Evolutionary conservation across 2,797 vertebrate genomes (phyloP).

Genomic region (Siniperca scherzeri): DNA sequence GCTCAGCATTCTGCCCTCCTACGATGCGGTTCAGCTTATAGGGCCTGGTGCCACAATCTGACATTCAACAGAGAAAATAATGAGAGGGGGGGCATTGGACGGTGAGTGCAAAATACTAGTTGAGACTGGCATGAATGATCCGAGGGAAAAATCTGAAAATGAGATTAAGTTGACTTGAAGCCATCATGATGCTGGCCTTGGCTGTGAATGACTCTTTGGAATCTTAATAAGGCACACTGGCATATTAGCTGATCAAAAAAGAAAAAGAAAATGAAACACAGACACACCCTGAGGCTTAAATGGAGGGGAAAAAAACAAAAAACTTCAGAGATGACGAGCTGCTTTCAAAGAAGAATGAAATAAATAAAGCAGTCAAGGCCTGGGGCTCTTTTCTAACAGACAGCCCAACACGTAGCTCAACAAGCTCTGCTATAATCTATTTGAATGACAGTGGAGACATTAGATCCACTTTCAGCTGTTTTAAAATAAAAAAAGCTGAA

Average conservation of each 20-base stretch:
- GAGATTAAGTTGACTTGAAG: constrained; percentile 55
- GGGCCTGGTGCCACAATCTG: constrained; percentile 85
- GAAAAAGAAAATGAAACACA: constrained; percentile 10
- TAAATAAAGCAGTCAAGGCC: constrained; percentile 74
- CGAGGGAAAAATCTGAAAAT: constrained; percentile 29
- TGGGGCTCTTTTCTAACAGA: constrained; percentile 67
- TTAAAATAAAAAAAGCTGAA: constrained; percentile 14
- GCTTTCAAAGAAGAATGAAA: constrained; percentile 78
- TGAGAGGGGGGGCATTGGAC: background rate
- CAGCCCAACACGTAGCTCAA: constrained; percentile 52
- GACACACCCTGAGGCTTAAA: constrained; percentile 70
- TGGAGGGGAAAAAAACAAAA: constrained; percentile 50
- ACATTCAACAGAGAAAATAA: constrained; percentile 39
- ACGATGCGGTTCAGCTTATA: constrained; percentile 89
- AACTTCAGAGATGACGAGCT: constrained; percentile 70
- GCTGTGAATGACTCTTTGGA: constrained; percentile 53
- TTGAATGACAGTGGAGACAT: constrained; percentile 68
- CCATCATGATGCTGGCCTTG: constrained; percentile 39
- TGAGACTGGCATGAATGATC: constrained; percentile 41
- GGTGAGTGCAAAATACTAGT: constrained; percentile 21
- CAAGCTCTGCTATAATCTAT: constrained; percentile 61
- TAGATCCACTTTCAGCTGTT: constrained; percentile 52
- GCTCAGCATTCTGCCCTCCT: constrained; percentile 85
- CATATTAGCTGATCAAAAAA: constrained; percentile 66
- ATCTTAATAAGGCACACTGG: constrained; percentile 60